Conservation (phyloP, 2,113 vertebrate species). For the Rhynchomys soricoides region DNA sequence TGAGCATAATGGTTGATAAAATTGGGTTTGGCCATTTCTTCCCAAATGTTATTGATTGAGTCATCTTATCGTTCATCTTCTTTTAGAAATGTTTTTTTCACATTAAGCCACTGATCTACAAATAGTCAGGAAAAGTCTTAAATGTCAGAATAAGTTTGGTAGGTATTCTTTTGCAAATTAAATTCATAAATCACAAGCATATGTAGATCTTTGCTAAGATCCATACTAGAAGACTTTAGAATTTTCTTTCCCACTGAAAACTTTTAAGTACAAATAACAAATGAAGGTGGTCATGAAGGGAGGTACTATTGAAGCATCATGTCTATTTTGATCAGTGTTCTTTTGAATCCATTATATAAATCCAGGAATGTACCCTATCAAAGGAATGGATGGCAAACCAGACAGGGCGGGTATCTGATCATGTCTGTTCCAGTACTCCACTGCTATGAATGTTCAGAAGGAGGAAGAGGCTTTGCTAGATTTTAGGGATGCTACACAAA, state of each 20-base stretch:
- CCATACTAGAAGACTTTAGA: background rate
- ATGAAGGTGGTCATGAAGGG: background rate
- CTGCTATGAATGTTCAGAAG: background rate
- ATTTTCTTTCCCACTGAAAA: background rate
- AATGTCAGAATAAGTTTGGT: background rate
- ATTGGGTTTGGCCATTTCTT: background rate
- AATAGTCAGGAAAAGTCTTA: background rate
- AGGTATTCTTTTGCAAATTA: background rate
- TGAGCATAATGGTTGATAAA: background rate
- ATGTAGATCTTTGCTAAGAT: background rate
- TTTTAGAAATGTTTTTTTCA: background rate
- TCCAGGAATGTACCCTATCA: no score
- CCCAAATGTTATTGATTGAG: background rate
- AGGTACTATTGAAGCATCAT: background rate
- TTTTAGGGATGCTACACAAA: background rate
- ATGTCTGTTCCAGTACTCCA: background rate
- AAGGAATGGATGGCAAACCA: background rate
- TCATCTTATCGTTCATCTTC: background rate
- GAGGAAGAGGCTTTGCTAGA: background rate
- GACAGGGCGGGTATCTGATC: fast-evolving
- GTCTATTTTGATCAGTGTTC: background rate
- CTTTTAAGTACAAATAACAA: background rate
- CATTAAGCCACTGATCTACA: background rate
- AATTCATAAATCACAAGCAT: background rate
- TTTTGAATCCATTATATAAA: background rate